These are phyloP conservation scores for Lasioglossum baleicum DNA, from an alignment of 1,140 invertebrate genomes.

Conservation along the genomic window DNA sequence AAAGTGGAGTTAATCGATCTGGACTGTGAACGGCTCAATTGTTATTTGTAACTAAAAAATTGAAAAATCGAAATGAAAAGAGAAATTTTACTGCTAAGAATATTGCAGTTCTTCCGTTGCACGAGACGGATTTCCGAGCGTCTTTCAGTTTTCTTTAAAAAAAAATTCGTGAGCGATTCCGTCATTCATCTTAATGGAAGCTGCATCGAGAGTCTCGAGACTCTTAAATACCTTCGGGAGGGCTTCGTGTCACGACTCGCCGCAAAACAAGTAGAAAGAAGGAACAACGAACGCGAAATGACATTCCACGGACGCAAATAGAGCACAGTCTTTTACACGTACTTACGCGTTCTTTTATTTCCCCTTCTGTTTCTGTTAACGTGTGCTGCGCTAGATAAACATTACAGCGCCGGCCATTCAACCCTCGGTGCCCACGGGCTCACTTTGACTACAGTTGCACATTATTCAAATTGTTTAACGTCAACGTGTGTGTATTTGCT, in stretches of 20 bases:
- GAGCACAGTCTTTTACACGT: conserved; percentile 51
- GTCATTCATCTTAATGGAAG: conserved; percentile 43
- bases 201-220: neutral
- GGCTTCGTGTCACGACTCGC: conserved; percentile 29
- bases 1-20: no score
- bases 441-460: conserved; percentile 3
- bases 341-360: conserved; percentile 36
- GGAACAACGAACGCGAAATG: conserved; percentile 45
- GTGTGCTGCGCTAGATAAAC: conserved; percentile 55
- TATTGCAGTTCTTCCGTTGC: no score
- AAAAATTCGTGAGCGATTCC: conserved; percentile 18
- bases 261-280: conserved; percentile 47
- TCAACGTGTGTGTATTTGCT: neutral
- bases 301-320: conserved; percentile 61
- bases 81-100: no score
- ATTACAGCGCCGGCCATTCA: conserved; percentile 61
- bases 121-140: no score
- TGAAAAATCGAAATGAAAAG: no score
- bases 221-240: conserved; percentile 41
- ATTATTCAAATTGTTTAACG: neutral
- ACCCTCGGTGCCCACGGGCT: conserved; percentile 31
- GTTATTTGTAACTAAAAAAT: no score
- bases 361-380: conserved; percentile 37
- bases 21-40: no score
- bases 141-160: no score